Base-by-base conservation (phyloP, 2,888 invertebrate species). In the Zonitis immaculata region DNA sequence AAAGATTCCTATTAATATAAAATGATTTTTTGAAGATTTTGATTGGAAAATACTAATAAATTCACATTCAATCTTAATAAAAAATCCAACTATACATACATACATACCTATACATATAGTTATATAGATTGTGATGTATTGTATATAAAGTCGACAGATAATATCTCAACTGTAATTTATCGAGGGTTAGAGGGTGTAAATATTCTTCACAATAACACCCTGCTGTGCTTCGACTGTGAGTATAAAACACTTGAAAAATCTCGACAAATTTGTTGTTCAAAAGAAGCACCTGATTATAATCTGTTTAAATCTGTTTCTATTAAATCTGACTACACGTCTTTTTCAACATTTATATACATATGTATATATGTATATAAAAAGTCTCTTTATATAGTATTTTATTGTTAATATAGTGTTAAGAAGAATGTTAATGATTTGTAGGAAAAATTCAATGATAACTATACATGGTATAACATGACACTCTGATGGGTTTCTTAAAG, bases 161-260 rank as follows among this genome's bases (percentile, higher is more conserved):
- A 66, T 63, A 68, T 65, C 71, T 68, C 54, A 63, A 51, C 47
- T 58, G 62, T 72, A 70, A 73, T 73, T 73, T 73, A 73, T 73
- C 63, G 67, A 65, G 66, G 69, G 68, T 66, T 68, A 65, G 70
- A 70, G 72, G 72, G 73, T 73, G 73, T 73, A 73, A 73, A 73
- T 73, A 73, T 72, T 71, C 68, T 65, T 59, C 65, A 73, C 71
- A 73, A 73, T 72, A 68, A 69, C 63, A 61, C 62, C 73, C 73
- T 68, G 73, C 71, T 66, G 71, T 58, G 67, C 51, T 56, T 54
- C 57, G 61, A 60, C 66, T 67, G 61, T 65, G 62, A 64, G 66
- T 69, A 71, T 71, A 72, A 72, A 73, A 70, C 66, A 66, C 66
- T 64, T 59, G 46, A 69, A 67, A 70, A 70, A 70, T 66, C 69